Evolutionary conservation across 1,140 invertebrate genomes (phyloP), one percentile per base, ranked within the genome.

Genomic region (Drosophila arizonae): DNA sequence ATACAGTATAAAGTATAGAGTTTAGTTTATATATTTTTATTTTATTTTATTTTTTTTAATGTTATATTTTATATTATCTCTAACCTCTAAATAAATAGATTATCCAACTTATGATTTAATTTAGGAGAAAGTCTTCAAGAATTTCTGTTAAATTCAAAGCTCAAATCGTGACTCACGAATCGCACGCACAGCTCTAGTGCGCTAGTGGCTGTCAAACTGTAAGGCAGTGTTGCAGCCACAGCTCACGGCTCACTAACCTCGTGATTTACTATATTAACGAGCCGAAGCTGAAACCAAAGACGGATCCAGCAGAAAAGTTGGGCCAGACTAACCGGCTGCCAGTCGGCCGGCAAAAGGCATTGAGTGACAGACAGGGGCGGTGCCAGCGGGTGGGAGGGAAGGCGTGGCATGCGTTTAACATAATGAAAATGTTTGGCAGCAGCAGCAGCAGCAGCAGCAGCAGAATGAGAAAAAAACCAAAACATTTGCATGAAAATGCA

Each of bases 401-500:
- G 82, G 81, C 79, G 82, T 86, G 79, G 65, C 79, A 82, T 82
- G 79, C 76, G 58, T 82, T 81, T 55, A 73, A 67, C 82, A 87
- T 85, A 85, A 85, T 85, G 81, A 78, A 85, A 80, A 77, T 76
- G 70, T 74, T 82, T 76, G 66, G 56, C 28, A 36, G 26, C 8
- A 26, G 21, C 3, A 43, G 36, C 24, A 26, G 13, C n/a, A n/a
- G n/a, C 24, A n/a, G 13, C 2, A 21, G 43, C n/a, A 33, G 6
- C 10, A 48, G 43, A 62, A 36, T 21, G 9, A 26, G 45, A 17
- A 30, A 28, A 41, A 28, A 36, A 74, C 69, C 52, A 58, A 70
- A 77, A 65, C 74, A 81, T 72, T 79, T 75, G 60, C 63, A 78
- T 57, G 33, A 68, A 54, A 54, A 65, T 63, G 65, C 66, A 86